Conservation (phyloP, 1,140 invertebrate species). For the Cotesia typhae region DNA sequence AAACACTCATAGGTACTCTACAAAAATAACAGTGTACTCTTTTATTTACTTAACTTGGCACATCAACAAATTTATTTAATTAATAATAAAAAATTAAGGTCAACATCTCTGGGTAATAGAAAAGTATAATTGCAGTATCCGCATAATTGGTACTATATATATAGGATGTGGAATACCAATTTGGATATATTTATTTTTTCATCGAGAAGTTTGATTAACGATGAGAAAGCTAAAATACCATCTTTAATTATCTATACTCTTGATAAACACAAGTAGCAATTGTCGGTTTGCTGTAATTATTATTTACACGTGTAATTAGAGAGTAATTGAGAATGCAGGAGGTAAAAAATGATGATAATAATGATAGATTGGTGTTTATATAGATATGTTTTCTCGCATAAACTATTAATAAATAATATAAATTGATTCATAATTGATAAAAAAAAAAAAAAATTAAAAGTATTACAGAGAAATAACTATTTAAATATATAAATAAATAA, state of each 20-base stretch:
- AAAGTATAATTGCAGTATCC: too few species aligned
- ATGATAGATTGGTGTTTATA: too few species aligned
- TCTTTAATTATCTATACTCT: constrained; percentile 36
- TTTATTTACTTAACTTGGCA: not conserved
- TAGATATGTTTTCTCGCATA: not conserved
- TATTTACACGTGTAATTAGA: constrained; percentile 23
- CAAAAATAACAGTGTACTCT: constrained; percentile 18
- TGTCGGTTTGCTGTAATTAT: constrained; percentile 27
- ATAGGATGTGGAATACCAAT: too few species aligned
- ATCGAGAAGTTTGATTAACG: constrained; percentile 24
- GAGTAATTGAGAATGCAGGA: constrained; percentile 1
- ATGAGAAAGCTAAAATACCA: constrained; percentile 28
- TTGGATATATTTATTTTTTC: too few species aligned
- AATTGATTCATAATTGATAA: too few species aligned
- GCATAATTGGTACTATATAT: too few species aligned
- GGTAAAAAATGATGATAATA: constrained; percentile 3
- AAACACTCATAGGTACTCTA: constrained; percentile 14
- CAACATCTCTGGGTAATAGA: too few species aligned
- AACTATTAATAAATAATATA: not conserved
- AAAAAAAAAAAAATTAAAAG: too few species aligned
- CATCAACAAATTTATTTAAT: too few species aligned
- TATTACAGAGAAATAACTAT: too few species aligned
- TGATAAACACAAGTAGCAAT: constrained; percentile 33
- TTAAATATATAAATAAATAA: too few species aligned
- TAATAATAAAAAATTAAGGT: too few species aligned